These are phyloP conservation scores for Neuroscelio doddi DNA, from an alignment of 2,888 invertebrate species.

Conservation along the genomic window DNA sequence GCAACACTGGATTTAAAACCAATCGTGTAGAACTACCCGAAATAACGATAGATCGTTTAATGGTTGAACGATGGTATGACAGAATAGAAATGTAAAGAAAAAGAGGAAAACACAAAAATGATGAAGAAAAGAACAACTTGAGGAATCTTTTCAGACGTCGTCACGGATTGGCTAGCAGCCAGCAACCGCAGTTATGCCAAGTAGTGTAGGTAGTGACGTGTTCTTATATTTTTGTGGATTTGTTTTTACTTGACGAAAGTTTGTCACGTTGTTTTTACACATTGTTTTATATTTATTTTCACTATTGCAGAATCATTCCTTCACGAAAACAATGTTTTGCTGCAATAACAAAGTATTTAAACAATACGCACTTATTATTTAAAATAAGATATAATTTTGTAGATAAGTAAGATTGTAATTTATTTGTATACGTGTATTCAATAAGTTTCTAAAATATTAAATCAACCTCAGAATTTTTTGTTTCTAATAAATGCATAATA, in stretches of 20 bases:
- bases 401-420: too few relatives aligned
- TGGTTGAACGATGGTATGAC: constrained; percentile 4
- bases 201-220: constrained; percentile 15
- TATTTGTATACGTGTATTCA: too few relatives aligned
- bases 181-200: constrained; percentile 11
- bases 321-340: too few relatives aligned
- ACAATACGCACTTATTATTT: too few relatives aligned
- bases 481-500: too few relatives aligned
- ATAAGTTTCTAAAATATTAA: too few relatives aligned
- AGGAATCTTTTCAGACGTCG: constrained; percentile 16
- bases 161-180: constrained; percentile 26
- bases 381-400: too few relatives aligned
- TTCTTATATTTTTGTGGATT: constrained; percentile 11
- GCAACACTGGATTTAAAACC: constrained; percentile 17
- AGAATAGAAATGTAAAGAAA: constrained; percentile 12
- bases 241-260: constrained; percentile 1
- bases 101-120: constrained; percentile 1
- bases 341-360: too few relatives aligned
- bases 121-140: constrained; percentile 12
- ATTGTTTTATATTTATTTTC: too few relatives aligned
- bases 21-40: constrained; percentile 15
- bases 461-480: too few relatives aligned
- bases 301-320: too few relatives aligned
- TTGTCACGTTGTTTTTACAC: too few relatives aligned
- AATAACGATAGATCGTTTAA: constrained; percentile 27